Percentiles rank a stretch among this genome's conserved stretches.
These are phyloP conservation scores for Noctua janthe DNA, from an alignment of 2,888 invertebrate species.

Conservation along the genomic window DNA sequence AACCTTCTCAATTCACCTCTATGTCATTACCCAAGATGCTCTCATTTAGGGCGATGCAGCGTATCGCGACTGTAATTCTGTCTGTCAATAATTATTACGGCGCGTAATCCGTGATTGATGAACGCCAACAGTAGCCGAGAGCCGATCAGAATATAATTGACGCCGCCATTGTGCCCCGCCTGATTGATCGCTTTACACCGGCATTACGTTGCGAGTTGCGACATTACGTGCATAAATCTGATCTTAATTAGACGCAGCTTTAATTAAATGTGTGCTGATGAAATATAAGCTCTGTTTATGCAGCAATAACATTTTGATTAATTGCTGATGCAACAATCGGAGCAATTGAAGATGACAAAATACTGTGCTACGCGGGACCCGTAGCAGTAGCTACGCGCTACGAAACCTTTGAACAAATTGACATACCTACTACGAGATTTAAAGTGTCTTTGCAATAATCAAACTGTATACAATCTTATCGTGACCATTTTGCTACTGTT, in stretches of 20 bases:
- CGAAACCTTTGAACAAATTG: constrained; percentile 27
- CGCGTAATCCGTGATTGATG: constrained; percentile 87
- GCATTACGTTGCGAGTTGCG: constrained; percentile 74
- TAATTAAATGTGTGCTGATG: constrained; percentile 82
- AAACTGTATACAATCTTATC: not conserved
- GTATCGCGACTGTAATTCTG: constrained; percentile 74
- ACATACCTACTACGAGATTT: not conserved
- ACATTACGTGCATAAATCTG: constrained; percentile 75
- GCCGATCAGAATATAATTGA: constrained; percentile 81
- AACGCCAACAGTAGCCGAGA: constrained; percentile 82
- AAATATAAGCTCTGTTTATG: constrained; percentile 77
- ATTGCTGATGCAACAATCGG: constrained; percentile 68
- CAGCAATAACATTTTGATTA: constrained; percentile 73
- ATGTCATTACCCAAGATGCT: constrained; percentile 74
- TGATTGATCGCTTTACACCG: constrained; percentile 79
- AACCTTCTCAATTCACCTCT: constrained; percentile 57
- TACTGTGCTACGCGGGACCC: constrained; percentile 61
- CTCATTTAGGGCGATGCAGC: constrained; percentile 73
- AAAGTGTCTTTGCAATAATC: constrained; percentile 9
- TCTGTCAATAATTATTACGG: constrained; percentile 87
- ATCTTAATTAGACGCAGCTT: constrained; percentile 82
- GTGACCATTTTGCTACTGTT: not conserved
- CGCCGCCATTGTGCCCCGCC: constrained; percentile 78
- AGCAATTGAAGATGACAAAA: constrained; percentile 62
- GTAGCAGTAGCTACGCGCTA: constrained; percentile 67